Base-by-base conservation (phyloP, 2,888 invertebrate genomes). In the Carpatolechia fugitivella region DNA sequence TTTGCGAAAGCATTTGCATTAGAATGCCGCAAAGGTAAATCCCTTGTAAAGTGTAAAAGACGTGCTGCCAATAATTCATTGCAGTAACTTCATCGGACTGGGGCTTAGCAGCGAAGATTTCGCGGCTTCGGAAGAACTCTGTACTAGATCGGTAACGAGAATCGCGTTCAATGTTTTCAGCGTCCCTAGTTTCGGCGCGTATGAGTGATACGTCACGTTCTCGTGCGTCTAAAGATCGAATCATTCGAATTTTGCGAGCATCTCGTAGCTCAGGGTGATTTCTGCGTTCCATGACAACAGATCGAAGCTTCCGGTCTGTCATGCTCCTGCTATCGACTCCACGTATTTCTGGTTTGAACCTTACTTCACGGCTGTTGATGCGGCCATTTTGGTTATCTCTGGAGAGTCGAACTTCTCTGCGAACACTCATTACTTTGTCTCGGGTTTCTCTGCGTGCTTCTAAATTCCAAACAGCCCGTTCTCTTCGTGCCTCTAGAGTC, bases 21-120 rank as follows among this genome's bases (percentile, higher is more conserved):
- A 86, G 54, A 4, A 87, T 59, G 4, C 77, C 69, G 57, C 78
- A 73, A 20, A 87, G 55, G 59, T 89, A 89, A 41, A 81, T 70
- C 10, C 67, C 81, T 70, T 88, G 87, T 51, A 88, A 44, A 11
- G 78, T 73, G 59, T 83, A 86, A 48, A 88, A 69, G n/a, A 82
- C 41, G 53, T 77, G 74, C 62, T 80, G 78, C 86, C 82, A 85
- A 56, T 69, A 77, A 33, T 65, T 61, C 8, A 31, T 48, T 20
- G 48, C 14, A 13, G 60, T 47, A 41, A 61, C 49, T 16, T 60
- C 60, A 52, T 65, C 60, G 8, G 59, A 24, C 11, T 63, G 51
- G n/a, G 36, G 58, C 30, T 62, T 62, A n/a, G 47, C 53, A 54
- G 41, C 35, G n/a, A 51, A 47, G 46, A 38, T 53, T 3, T 69